A percentile compares a stretch with the other conserved stretches of the same genome.
Conservation (phyloP, 92 coral and sea anemone species). For the Meandrina meandrites region DNA sequence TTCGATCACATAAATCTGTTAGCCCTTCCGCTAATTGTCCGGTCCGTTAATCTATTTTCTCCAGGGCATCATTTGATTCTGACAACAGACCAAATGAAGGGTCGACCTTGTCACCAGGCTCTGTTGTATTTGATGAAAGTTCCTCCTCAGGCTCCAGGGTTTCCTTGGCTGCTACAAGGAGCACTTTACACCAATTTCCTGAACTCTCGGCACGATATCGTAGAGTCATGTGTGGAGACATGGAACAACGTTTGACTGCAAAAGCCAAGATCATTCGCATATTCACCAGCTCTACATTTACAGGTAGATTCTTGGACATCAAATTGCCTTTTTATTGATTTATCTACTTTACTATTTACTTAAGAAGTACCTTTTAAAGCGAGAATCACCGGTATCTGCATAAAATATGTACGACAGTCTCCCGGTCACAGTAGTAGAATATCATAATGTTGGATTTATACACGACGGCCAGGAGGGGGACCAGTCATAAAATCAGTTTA, state of each 20-base stretch:
- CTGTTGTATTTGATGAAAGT: slow-evolving; percentile 21
- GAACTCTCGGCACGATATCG: slow-evolving; percentile 66
- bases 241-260: slow-evolving; percentile 46
- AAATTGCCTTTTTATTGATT: background rate
- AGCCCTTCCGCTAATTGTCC: background rate
- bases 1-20: background rate
- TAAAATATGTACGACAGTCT: no score
- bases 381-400: no score
- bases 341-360: background rate
- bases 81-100: background rate
- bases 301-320: slow-evolving; percentile 42
- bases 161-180: slow-evolving; percentile 48
- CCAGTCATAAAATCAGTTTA: background rate
- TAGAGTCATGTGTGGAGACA: slow-evolving; percentile 73
- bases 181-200: slow-evolving; percentile 70
- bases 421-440: no score
- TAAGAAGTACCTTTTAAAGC: no score
- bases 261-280: slow-evolving; percentile 75
- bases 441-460: no score
- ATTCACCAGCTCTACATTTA: slow-evolving; percentile 84
- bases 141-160: slow-evolving; percentile 19
- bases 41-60: background rate
- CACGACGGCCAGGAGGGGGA: no score
- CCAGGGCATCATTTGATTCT: slow-evolving; percentile 15
- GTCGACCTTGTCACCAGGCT: slow-evolving; percentile 29